Evolutionary conservation across 2,888 invertebrate genomes (phyloP), one percentile per base, ranked within the genome.

Genomic region (Caprella mutica): DNA sequence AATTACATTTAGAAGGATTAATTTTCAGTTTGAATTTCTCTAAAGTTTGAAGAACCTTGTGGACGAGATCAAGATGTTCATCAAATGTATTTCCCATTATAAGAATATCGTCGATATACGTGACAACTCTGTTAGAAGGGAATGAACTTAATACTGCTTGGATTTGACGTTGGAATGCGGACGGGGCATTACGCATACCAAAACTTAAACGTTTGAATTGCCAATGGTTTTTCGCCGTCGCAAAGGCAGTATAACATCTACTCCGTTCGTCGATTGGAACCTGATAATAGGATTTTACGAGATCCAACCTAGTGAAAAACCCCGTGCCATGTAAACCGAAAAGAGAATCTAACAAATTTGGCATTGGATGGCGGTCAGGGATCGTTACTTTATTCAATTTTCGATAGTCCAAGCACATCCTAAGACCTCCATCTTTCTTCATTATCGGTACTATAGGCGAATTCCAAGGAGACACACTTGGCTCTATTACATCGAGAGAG

Each of bases 261-360:
- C 43, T 43, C 23, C 26, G 21, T 5, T 43, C 43, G 26, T 43
- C 43, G 6, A 21, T 23, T 9, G 40, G 40, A 21, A 40, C 21
- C 21, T 40, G 40, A n/a, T 40, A 40, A 40, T 19, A 40, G 8
- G 24, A 12, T 5, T 26, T 14, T n/a, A 43, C 50, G 2, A 50
- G 26, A 21, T 50, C 50, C 29, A 50, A 17, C 21, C 33, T 50
- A 19, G 50, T 50, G 14, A 50, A 50, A 26, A 26, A 30, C 19
- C 33, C 33, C 12, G 33, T 33, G n/a, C 50, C 50, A 33, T 30
- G 50, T 5, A 50, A 33, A 3, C 50, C 50, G 33, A 50, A 50
- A n/a, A 50, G 30, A 30, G 50, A 50, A 50, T 50, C 29, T 9
- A 21, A 4, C 33, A 30, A 8, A 21, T 50, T 8, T 3, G 43